Percentiles rank a stretch among this genome's conserved stretches.
Conservation (phyloP, 2,888 invertebrate species). For the Hypena proboscidalis region DNA sequence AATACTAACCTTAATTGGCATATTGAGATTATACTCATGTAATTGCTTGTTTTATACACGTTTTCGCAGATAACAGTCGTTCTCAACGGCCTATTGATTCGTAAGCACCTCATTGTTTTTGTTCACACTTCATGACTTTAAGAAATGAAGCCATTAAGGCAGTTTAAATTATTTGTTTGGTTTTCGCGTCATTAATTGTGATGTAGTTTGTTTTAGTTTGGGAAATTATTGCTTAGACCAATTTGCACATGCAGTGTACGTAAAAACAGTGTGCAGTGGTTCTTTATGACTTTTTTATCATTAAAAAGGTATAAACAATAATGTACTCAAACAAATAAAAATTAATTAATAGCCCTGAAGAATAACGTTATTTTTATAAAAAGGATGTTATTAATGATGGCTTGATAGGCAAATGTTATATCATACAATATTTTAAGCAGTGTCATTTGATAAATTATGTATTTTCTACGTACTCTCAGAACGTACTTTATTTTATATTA, state of each 20-base stretch:
- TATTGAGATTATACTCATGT: slow-evolving; percentile 75
- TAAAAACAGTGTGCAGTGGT: neutral
- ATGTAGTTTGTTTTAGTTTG: neutral
- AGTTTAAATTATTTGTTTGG: slow-evolving; percentile 5
- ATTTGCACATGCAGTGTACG: no score
- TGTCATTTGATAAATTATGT: no score
- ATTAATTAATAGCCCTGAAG: no score
- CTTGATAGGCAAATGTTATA: no score
- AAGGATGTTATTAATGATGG: no score
- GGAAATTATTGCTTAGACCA: no score
- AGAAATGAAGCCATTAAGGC: slow-evolving; percentile 38
- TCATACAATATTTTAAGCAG: no score
- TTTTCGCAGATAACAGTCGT: slow-evolving; percentile 53
- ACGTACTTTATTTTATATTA: no score
- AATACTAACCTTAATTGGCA: slow-evolving; percentile 78
- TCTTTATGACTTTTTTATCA: slow-evolving; percentile 3
- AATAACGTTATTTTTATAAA: no score
- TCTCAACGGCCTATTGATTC: slow-evolving; percentile 53
- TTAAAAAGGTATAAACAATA: no score
- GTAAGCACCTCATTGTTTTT: slow-evolving; percentile 35
- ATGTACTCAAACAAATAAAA: no score
- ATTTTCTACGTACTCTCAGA: no score
- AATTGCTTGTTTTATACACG: slow-evolving; percentile 65
- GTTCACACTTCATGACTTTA: slow-evolving; percentile 39
- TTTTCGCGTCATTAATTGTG: slow-evolving; percentile 6